Base-by-base conservation (phyloP, 2,888 invertebrate species). In the Pyralis farinalis region DNA sequence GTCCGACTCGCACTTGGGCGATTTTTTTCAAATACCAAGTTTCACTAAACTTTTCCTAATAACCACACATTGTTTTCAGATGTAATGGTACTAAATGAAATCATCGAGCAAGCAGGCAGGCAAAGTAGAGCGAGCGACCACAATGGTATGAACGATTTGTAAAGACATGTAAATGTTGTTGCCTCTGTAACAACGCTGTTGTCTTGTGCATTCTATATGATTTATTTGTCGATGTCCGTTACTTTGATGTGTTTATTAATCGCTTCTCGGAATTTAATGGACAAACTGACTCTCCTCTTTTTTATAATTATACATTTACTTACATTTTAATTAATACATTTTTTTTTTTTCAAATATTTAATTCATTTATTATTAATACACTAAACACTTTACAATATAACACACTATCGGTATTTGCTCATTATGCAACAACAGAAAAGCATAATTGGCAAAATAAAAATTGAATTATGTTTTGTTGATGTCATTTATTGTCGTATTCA, bases 31-130 rank as follows among this genome's bases (percentile, higher is more conserved):
- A 16, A 16, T 16, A 16, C 16, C 16, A 16, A 3, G 16, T 16
- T 3, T 16, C 16, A 16, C 4, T n/a, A n/a, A n/a, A n/a, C 16
- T 16, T 16, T 16, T 16, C 16, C 16, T 16, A 16, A 16, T 4
- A 16, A 16, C 4, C 16, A 16, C 3, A 16, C 16, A 16, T 16
- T 16, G 3, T 16, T 16, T 16, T 16, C 16, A 98, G 98, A 98
- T 91, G 97, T 98, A 49, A 97, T 98, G 97, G 98, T 98, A 63
- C 91, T 98, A 67, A 98, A 97, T 78, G 97, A 98, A 81, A 97
- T 98, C 68, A 97, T 98, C 63, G 97, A 98, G 78, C 98, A 98
- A 91, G 98, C 97, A 45, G 95, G 96, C 58, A 92, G 95, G 75
- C 96, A 96, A 71, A 96, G 96, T 87, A 91, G 94, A 71, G 93